Evolutionary conservation across 2,888 invertebrate genomes (phyloP), one percentile per base, ranked within the genome.

Genomic region (Melolontha melolontha): DNA sequence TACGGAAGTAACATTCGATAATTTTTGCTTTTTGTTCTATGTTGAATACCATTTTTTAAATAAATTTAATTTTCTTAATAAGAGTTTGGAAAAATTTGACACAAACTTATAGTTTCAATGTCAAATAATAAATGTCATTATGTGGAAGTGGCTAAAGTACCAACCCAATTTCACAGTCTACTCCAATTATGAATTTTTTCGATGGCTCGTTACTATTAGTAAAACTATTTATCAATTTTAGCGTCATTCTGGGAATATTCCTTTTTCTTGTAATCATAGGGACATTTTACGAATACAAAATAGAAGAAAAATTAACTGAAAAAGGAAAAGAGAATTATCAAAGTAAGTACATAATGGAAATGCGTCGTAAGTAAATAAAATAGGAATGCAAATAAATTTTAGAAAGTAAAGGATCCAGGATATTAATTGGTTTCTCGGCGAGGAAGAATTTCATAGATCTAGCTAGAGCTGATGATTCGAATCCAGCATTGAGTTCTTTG

Each of bases 401-500:
- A 80, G 79, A 70, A 44, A 72, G 75, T 12, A 71, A 76, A 1
- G 42, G 75, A 6, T 65, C 63, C 17, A 76, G 75, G 57, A 68
- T 80, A 14, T 59, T 75, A 7, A 54, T 79, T 12, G 75, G 80
- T 2, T 83, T 82, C 75, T 84, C 82, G 2, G 78, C 78, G 42
- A 77, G 77, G 68, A 73, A 72, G 66, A 82, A 81, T 71, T 81
- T 79, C 65, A 63, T 70, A 78, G 72, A 86, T 83, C 71, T 87
- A 82, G 71, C 67, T 81, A 27, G 82, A 77, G 73, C 78, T 73
- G 77, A 88, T 82, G 79, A 81, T 78, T 64, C 79, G 12, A 72
- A 84, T 81, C 71, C 83, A 79, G 66, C 81, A 79, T 55, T 87
- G n/a, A 84, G 84, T 64, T 83, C 87, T 2, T 77, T 89, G n/a